Evolutionary conservation across 2,113 vertebrate genomes (phyloP).

Genomic region (Petrocephalus zakoni): DNA sequence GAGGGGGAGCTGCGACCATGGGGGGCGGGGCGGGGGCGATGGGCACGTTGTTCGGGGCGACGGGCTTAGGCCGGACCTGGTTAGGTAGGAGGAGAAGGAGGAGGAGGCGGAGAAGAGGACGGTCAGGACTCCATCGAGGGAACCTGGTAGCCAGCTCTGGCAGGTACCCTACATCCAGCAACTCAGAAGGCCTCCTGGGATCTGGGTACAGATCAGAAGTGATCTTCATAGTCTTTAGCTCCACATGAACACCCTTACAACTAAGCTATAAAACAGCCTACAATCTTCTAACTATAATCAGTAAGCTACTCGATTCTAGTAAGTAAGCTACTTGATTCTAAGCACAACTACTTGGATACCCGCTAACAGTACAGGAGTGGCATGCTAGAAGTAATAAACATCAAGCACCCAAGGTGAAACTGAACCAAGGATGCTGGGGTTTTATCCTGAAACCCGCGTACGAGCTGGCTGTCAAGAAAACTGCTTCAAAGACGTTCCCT

Average conservation of each 20-base stretch:
- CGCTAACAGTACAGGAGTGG: too few relatives aligned
- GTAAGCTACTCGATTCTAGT: too few relatives aligned
- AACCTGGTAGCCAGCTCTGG: background rate
- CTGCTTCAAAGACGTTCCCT: background rate
- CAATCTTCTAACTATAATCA: too few relatives aligned
- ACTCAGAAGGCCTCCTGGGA: background rate
- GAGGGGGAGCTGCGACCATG: constrained; percentile 78
- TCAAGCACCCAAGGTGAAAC: too few relatives aligned
- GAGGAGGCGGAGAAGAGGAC: background rate
- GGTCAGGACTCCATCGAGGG: background rate
- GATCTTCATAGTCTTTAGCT: background rate
- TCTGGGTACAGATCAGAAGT: background rate
- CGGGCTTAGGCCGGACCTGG: constrained; percentile 81
- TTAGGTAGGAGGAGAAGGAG: background rate
- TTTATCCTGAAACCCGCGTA: background rate
- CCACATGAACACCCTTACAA: background rate
- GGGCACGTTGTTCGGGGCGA: constrained; percentile 73
- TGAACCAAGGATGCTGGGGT: background rate
- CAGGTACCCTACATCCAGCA: background rate
- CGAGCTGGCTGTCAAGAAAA: background rate
- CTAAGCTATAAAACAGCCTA: too few relatives aligned
- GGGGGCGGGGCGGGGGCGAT: constrained; percentile 74
- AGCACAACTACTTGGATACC: too few relatives aligned
- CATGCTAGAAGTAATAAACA: too few relatives aligned
- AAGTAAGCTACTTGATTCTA: too few relatives aligned